Evolutionary conservation across 1,140 invertebrate genomes (phyloP).

Genomic region (Vanessa atalanta): DNA sequence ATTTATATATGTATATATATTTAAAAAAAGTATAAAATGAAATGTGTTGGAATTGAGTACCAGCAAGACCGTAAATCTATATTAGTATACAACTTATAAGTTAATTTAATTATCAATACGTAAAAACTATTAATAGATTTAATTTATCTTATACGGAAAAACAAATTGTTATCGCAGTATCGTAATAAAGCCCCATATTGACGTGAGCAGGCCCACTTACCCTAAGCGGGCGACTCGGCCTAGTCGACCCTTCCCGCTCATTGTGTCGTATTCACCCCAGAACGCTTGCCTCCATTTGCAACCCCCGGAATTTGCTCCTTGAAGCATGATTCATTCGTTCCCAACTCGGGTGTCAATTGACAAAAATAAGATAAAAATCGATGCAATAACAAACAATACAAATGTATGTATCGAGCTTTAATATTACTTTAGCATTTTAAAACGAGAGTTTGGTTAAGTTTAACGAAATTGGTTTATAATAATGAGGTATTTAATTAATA

Average conservation of each 20-base stretch:
- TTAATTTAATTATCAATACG: conserved; percentile 7
- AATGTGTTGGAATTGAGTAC: not conserved
- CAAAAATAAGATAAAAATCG: conserved; percentile 59
- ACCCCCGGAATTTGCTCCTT: conserved; percentile 78
- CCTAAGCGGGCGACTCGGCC: conserved; percentile 62
- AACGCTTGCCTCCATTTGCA: conserved; percentile 74
- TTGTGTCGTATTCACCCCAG: conserved; percentile 76
- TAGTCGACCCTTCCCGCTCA: conserved; percentile 70
- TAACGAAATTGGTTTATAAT: too few species aligned
- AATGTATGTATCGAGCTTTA: not conserved
- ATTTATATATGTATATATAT: too few species aligned
- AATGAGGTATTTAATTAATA: too few species aligned
- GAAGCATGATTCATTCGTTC: conserved; percentile 76
- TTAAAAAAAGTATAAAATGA: too few species aligned
- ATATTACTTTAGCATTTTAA: conserved; percentile 24
- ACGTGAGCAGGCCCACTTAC: conserved; percentile 74
- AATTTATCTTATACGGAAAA: conserved; percentile 44
- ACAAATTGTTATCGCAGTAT: conserved; percentile 72
- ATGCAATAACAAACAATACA: conserved; percentile 25
- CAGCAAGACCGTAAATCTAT: not conserved
- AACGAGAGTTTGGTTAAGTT: not conserved
- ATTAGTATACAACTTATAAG: not conserved
- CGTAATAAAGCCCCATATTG: conserved; percentile 75
- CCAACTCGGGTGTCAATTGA: conserved; percentile 66
- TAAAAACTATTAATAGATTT: conserved; percentile 16